Percentiles rank a stretch among this genome's conserved stretches.
These are phyloP conservation scores for Rotaria socialis DNA, from an alignment of 2,888 invertebrate species.

Conservation along the genomic window DNA sequence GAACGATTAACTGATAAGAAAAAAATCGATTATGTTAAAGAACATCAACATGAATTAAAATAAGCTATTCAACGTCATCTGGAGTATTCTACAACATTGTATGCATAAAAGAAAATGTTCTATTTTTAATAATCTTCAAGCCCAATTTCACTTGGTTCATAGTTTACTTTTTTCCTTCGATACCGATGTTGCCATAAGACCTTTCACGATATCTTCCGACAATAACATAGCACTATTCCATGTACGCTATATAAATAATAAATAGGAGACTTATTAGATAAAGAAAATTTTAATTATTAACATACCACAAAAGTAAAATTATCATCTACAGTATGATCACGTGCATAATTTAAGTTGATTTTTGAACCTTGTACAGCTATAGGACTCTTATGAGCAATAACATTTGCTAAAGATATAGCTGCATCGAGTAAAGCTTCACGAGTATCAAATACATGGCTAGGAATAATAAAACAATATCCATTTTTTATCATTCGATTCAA, in stretches of 20 bases:
- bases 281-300: not conserved
- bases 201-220: not conserved
- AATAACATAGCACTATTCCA: slow-evolving; percentile 17
- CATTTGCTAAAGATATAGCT: slow-evolving; percentile 63
- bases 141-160: not conserved
- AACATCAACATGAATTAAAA: not conserved
- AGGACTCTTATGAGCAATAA: slow-evolving; percentile 82
- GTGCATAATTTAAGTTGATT: slow-evolving; percentile 74
- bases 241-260: slow-evolving; percentile 5
- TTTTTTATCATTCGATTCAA: not conserved
- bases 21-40: not conserved
- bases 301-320: slow-evolving; percentile 85
- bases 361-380: slow-evolving; percentile 90
- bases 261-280: not conserved
- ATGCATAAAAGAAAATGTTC: not conserved
- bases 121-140: not conserved
- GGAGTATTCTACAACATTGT: not conserved
- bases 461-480: not conserved
- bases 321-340: slow-evolving; percentile 79
- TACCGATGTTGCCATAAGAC: not conserved
- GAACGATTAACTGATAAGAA: not conserved
- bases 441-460: slow-evolving; percentile 15
- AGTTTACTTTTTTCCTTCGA: slow-evolving; percentile 2
- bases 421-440: not conserved
- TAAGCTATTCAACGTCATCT: not conserved